These are phyloP conservation scores for Fistularia tabacaria DNA, from an alignment of 2,797 vertebrate genomes.

Conservation along the genomic window DNA sequence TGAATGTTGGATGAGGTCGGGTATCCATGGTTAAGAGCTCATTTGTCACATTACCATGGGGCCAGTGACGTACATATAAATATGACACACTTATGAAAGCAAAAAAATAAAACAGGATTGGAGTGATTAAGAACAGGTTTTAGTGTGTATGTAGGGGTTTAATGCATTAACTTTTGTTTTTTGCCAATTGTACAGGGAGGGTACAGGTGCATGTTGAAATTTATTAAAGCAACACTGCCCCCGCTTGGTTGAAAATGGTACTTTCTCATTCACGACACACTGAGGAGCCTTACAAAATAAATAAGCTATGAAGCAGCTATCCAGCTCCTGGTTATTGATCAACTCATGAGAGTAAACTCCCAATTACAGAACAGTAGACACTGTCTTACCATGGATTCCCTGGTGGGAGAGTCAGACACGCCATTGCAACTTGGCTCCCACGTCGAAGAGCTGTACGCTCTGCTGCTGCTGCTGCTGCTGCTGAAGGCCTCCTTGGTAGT, in stretches of 20 bases:
- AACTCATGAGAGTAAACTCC: constrained; percentile 1
- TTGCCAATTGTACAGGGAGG: background rate
- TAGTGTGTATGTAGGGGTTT: background rate
- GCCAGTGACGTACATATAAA: background rate
- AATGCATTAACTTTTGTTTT: background rate
- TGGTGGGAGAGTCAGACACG: constrained; percentile 56
- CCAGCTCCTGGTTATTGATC: constrained; percentile 12
- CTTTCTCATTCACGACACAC: background rate
- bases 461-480: constrained; percentile 57
- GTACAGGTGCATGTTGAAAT: background rate
- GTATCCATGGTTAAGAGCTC: constrained; percentile 16
- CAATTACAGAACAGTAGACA: constrained; percentile 8
- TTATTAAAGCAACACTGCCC: constrained; percentile 49
- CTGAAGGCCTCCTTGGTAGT: constrained; percentile 74
- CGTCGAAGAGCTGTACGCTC: constrained; percentile 62
- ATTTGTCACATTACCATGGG: constrained; percentile 13
- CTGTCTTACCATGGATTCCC: constrained; percentile 76
- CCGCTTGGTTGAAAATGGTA: constrained; percentile 39
- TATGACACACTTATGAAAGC: background rate
- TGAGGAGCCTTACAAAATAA: constrained; percentile 6
- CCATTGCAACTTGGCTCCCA: constrained; percentile 69
- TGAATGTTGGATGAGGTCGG: constrained; percentile 18
- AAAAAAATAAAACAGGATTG: too few species aligned
- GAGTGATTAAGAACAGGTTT: background rate
- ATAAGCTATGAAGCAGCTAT: constrained; percentile 3